Evolutionary conservation across 2,888 invertebrate species (phyloP), one percentile per base, ranked within the genome.

Genomic region (Agrotis puta): DNA sequence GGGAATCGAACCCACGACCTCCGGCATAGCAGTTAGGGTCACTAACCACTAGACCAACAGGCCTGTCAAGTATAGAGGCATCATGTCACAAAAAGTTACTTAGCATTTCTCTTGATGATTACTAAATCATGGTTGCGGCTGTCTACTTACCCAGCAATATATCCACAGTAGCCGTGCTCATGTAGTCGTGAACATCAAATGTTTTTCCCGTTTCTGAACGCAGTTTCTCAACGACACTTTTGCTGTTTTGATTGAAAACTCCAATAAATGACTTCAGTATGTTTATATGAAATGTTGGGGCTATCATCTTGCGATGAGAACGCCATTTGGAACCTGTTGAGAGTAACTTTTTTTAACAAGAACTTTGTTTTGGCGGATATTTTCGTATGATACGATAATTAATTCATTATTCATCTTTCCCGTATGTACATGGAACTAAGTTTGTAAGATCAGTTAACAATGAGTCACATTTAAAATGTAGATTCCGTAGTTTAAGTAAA

Each of bases 221-320:
- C 94, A 98, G 94, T 84, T 97, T 97, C 0, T 97, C 95, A 0
- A 98, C 97, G 0, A 98, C 97, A 45, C 96, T 96, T 65, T 93
- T 96, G 53, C 98, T 98, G 91, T 98, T 98, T 14, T 97, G 97
- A 73, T 98, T 98, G 91, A 98, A 98, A 0, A 98, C 96, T 58
- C 97, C 97, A 75, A 98, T 97, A 89, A 98, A 98, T 1, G 98
- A 98, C 92, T 98, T 98, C 43, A 98, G 92, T 1, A 98, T 97
- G 89, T 98, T 98, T 88, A 98, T 97, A 87, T 98, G 98, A 96
- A 98, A 98, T 47, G 98, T 98, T 24, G 98, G 98, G 0, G 98
- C 98, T 80, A 98, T 98, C 90, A 98, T 96, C 95, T 98, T 98
- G 45, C 98, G 96, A 89, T 98, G 98, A 1, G 97, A 97, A 33